phyloP scores from a whole-genome alignment of 2,888 invertebrate species.

The Hydraecia micacea region DNA sequence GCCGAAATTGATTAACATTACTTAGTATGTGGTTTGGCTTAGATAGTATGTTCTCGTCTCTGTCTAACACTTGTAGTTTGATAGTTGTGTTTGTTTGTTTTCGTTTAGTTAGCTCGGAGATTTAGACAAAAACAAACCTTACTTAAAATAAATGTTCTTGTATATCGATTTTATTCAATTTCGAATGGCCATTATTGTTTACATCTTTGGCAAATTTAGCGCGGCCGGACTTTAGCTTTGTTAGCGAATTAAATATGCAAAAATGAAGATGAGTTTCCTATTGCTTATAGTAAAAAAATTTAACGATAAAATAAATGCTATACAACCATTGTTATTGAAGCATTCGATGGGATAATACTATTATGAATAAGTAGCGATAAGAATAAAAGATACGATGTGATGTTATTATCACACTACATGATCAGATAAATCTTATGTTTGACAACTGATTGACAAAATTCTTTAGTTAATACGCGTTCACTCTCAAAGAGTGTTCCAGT shows the following conservation, averaged over 20 bases:
- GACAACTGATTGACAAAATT: not conserved
- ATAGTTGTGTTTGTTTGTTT: no score
- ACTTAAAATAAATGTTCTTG: no score
- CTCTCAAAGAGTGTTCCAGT: not conserved
- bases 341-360: not conserved
- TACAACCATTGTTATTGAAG: not conserved
- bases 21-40: no score
- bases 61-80: not conserved
- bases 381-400: conserved; percentile 10
- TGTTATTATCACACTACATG: conserved; percentile 14
- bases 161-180: no score
- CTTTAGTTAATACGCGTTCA: conserved; percentile 14
- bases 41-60: not conserved
- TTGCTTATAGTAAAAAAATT: not conserved
- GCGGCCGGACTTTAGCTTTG: no score
- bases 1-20: no score
- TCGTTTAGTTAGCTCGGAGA: no score
- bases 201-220: no score
- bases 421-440: conserved; percentile 30
- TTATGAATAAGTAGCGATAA: conserved; percentile 14
- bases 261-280: not conserved
- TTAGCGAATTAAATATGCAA: not conserved
- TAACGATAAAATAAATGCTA: not conserved
- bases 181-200: no score
- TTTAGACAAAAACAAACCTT: no score